Percentiles rank a stretch among this genome's conserved stretches.
These are phyloP conservation scores for Abrostola triplasia DNA, from an alignment of 2,888 invertebrate species.

Conservation along the genomic window DNA sequence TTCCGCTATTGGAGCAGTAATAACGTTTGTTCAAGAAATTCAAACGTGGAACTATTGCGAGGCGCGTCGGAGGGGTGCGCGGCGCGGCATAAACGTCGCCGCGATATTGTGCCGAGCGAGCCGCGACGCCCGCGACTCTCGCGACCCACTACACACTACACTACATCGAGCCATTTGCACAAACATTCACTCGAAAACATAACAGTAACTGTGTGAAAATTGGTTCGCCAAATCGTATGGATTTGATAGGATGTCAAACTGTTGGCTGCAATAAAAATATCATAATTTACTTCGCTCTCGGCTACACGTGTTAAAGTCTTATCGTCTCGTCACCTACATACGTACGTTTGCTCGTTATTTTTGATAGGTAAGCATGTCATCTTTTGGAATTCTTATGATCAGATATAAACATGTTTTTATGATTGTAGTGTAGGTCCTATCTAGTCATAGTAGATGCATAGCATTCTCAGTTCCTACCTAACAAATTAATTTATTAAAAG, in stretches of 20 bases:
- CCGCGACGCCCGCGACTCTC: conserved; percentile 15
- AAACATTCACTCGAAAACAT: conserved; percentile 64
- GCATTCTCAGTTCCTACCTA: background rate
- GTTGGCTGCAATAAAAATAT: conserved; percentile 51
- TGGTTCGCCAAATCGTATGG: conserved; percentile 49
- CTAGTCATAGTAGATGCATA: background rate
- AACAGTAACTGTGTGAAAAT: conserved; percentile 51
- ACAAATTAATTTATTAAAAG: background rate
- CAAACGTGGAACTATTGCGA: conserved; percentile 83
- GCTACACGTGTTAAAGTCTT: conserved; percentile 39
- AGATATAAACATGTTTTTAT: conserved; percentile 3
- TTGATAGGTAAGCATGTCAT: conserved; percentile 46
- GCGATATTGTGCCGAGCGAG: conserved; percentile 65
- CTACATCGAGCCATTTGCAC: conserved; percentile 57
- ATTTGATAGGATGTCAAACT: conserved; percentile 51
- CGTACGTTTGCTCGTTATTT: conserved; percentile 57
- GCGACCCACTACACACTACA: conserved; percentile 21
- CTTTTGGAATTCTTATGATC: conserved; percentile 30
- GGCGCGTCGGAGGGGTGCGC: conserved; percentile 62
- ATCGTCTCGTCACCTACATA: conserved; percentile 37
- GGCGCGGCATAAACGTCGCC: conserved; percentile 65
- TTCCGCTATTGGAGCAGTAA: conserved; percentile 81
- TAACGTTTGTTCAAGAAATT: conserved; percentile 85
- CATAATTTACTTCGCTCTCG: conserved; percentile 45
- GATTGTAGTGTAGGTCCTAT: background rate